A percentile compares a stretch with the other conserved stretches of the same genome.
Conservation (phyloP, 2,888 invertebrate species). For the Noctuana brunneofusca region DNA sequence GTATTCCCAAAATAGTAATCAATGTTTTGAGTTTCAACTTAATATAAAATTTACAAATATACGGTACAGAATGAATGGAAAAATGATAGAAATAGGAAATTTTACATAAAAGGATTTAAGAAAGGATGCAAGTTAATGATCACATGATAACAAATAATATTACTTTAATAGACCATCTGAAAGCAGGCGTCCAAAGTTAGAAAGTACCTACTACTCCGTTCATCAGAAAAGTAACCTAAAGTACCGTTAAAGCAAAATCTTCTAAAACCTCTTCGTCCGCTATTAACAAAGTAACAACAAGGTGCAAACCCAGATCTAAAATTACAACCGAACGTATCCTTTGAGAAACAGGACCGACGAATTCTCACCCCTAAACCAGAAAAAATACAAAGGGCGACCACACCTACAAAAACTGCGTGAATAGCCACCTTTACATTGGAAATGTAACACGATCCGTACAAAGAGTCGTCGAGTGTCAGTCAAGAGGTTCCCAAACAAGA, state of each 20-base stretch:
- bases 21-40: no score
- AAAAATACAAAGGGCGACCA: slow-evolving; percentile 59
- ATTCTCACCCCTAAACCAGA: slow-evolving; percentile 64
- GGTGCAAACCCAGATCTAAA: slow-evolving; percentile 41
- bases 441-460: slow-evolving; percentile 74
- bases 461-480: slow-evolving; percentile 71
- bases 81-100: no score
- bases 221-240: background rate
- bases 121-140: no score
- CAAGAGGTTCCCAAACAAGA: slow-evolving; percentile 81
- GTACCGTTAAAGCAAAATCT: slow-evolving; percentile 21
- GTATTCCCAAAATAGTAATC: no score
- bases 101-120: no score
- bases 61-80: no score
- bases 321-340: slow-evolving; percentile 45
- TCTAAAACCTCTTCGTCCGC: slow-evolving; percentile 21
- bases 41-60: no score
- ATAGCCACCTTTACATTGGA: slow-evolving; percentile 63
- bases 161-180: no score
- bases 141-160: no score
- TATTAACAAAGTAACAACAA: slow-evolving; percentile 38
- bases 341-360: slow-evolving; percentile 54
- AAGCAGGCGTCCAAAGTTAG: no score
- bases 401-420: slow-evolving; percentile 73
- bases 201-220: background rate